phyloP scores from a whole-genome alignment of 2,888 invertebrate genomes.

The Dimorphilus gyrociliatus region DNA sequence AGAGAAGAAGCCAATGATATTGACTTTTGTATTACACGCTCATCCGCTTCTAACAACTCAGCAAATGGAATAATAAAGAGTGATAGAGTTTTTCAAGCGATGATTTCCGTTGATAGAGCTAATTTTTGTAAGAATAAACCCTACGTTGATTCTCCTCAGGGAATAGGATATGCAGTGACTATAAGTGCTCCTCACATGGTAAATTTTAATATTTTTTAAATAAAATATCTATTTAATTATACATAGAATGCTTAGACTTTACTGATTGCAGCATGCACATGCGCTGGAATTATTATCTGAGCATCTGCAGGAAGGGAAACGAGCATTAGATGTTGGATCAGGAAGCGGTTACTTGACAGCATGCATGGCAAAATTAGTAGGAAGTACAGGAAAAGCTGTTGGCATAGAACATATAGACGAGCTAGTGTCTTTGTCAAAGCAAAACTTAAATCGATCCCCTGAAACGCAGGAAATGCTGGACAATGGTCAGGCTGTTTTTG shows the following conservation, averaged over 20 bases:
- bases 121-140: slow-evolving; percentile 24
- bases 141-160: slow-evolving; percentile 38
- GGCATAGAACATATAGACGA: slow-evolving; percentile 39
- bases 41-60: slow-evolving; percentile 13
- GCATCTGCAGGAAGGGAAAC: slow-evolving; percentile 41
- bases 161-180: slow-evolving; percentile 73
- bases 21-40: slow-evolving; percentile 1
- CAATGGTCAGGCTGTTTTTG: slow-evolving; percentile 22
- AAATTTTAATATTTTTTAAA: too few relatives aligned
- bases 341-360: slow-evolving; percentile 39
- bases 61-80: slow-evolving; percentile 33
- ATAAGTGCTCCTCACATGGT: slow-evolving; percentile 40
- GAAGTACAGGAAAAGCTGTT: slow-evolving; percentile 28
- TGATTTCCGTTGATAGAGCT: slow-evolving; percentile 33
- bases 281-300: slow-evolving; percentile 33
- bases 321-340: slow-evolving; percentile 37
- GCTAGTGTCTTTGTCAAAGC: slow-evolving; percentile 46
- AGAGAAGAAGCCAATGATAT: not conserved
- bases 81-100: slow-evolving; percentile 22
- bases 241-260: not conserved
- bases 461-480: slow-evolving; percentile 16
- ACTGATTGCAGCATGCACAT: slow-evolving; percentile 33
- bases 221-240: not conserved
- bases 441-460: slow-evolving; percentile 48
- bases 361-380: slow-evolving; percentile 39